Base-by-base conservation (phyloP, 2,888 invertebrate species). In the Ennomos quercinarius region DNA sequence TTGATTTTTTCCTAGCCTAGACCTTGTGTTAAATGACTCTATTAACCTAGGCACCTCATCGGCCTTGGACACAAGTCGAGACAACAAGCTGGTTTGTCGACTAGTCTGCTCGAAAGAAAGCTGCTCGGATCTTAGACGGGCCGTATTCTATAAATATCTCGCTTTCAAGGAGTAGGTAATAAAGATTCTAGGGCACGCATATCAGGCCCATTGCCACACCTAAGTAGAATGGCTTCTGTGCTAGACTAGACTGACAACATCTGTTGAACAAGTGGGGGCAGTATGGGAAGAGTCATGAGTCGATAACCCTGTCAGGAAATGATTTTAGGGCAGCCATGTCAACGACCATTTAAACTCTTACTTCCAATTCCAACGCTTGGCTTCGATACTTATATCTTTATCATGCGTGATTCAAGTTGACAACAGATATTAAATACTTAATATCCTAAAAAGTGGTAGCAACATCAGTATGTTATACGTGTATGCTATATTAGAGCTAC, bases 121-220 rank as follows among this genome's bases (percentile, higher is more conserved):
- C 54, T 49, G 36, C 17, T 47, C 34, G 46, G 38, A 46, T 13
- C 12, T 13, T 36, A 37, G 10, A 11, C 10, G 2, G 13, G 27
- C n/a, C 3, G 37, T 43, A 10, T 27, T 45, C 54, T 60, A 61
- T 46, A 56, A 40, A 55, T 60, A 55, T 50, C 45, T 44, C 9
- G 42, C 51, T 61, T 61, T 52, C 49, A 54, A 50, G 50, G 59
- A 59, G 49, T n/a, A n/a, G n/a, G n/a, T 42, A 45, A 40, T 49
- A 46, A 50, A 60, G 50, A 53, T 61, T 61, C 57, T 53, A 61
- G 61, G 57, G 53, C 61, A 56, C 38, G 9, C 49, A n/a, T 17
- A 46, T 35, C 49, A 44, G 38, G 44, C 41, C 46, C 27, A 40
- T 50, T 49, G 52, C 56, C 43, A 49, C 61, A 61, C 57, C 53